Percentiles rank a stretch among this genome's conserved stretches.
Evolutionary conservation across 1,140 invertebrate species (phyloP).

Genomic region (Meloidogyne floridensis): DNA sequence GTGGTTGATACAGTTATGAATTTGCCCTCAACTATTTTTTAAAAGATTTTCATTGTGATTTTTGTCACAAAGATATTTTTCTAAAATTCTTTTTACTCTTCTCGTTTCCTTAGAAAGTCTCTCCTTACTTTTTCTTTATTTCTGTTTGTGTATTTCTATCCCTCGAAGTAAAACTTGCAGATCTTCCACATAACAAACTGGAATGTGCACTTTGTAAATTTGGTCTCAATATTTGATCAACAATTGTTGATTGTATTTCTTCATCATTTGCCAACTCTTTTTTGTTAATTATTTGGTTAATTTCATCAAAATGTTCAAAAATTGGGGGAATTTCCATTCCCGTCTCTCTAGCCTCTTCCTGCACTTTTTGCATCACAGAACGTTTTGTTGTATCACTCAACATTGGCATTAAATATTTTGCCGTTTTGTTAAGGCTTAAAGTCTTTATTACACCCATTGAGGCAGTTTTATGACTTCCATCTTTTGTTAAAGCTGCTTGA

Average conservation of each 20-base stretch:
- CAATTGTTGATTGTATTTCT: conserved; percentile 41
- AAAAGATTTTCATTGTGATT: too few species aligned
- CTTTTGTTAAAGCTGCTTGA: conserved; percentile 63
- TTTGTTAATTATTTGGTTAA: conserved; percentile 22
- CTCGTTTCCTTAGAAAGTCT: not conserved
- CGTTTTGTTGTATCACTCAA: conserved; percentile 55
- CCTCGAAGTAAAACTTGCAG: conserved; percentile 42
- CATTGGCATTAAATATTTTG: conserved; percentile 61
- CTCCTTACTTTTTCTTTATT: conserved; percentile 45
- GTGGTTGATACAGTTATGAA: too few species aligned
- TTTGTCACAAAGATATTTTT: too few species aligned
- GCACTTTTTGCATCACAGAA: conserved; percentile 61
- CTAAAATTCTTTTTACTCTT: not conserved
- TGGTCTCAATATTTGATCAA: conserved; percentile 52
- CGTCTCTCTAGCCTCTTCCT: conserved; percentile 63
- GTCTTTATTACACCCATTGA: conserved; percentile 65
- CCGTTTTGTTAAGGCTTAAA: conserved; percentile 59
- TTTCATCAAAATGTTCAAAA: conserved; percentile 57
- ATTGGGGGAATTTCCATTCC: conserved; percentile 64
- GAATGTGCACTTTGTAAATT: conserved; percentile 30
- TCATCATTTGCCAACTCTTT: conserved; percentile 41
- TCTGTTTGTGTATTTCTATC: conserved; percentile 58
- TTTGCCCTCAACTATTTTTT: too few species aligned
- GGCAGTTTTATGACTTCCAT: conserved; percentile 59
- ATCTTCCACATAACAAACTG: not conserved